Base-by-base conservation (phyloP, 1,140 invertebrate species). In the Papilio xuthus region DNA sequence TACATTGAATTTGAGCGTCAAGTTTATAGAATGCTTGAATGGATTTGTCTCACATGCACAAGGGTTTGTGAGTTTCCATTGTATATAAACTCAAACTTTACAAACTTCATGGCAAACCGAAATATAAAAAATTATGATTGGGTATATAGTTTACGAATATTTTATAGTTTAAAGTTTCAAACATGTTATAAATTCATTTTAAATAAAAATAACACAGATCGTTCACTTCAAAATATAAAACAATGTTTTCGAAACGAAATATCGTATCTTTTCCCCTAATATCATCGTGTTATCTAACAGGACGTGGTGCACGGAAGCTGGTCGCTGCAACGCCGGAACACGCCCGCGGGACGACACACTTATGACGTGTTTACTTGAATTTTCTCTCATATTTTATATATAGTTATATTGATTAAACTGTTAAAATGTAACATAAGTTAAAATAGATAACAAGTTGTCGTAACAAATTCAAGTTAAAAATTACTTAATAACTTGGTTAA, bases 261-360 rank as follows among this genome's bases (percentile, higher is more conserved):
- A 53, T 47, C 44, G 44, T 47, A 47, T 15, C 15, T 53, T 53
- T 53, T n/a, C 50, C 18, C 7, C 15, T 8, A 53, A 53, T 8
- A n/a, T 53, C 50, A 53, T 4, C 50, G 50, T 53, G 50, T 53
- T 53, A 53, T 53, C 50, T n/a, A 53, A 53, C 50, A 53, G 50
- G 50, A 53, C 50, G 50, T 20, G 18, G 3, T 47, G 18, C 15
- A 18, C 50, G 50, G 50, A 53, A 53, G 50, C 50, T 53, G 50
- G 50, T 53, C 42, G 50, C 50, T n/a, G 18, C 50, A 18, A n/a
- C 50, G 50, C 18, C 50, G 18, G 50, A 53, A 53, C 50, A 53
- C 50, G 50, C 13, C 18, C 18, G 50, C 1, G 50, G 50, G 50
- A n/a, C 50, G 9, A 53, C 50, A 53, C 18, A 47, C 44, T 47